Percentiles rank a stretch among this genome's conserved stretches.
Conservation (phyloP, 2,113 vertebrate genomes). For the Columbina picui region DNA sequence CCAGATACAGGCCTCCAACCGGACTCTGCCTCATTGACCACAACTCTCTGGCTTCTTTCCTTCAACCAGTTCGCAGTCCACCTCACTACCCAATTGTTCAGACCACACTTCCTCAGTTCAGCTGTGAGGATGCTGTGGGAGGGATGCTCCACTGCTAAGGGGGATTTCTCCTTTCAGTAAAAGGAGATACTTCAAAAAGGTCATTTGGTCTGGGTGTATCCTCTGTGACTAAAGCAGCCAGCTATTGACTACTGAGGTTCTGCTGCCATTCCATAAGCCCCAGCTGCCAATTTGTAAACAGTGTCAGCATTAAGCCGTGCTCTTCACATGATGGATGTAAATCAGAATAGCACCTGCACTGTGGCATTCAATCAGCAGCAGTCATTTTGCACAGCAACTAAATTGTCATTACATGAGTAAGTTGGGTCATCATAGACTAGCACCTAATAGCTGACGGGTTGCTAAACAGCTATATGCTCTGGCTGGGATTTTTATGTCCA, state of each 20-base stretch:
- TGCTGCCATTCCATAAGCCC: neutral
- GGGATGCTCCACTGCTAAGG: too few relatives aligned
- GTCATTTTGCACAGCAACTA: conserved; percentile 39
- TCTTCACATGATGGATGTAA: conserved; percentile 31
- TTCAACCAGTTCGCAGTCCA: too few relatives aligned
- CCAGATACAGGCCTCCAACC: too few relatives aligned
- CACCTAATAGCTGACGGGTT: conserved; percentile 13
- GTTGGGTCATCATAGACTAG: conserved; percentile 17
- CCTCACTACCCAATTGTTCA: too few relatives aligned
- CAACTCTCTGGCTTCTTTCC: too few relatives aligned
- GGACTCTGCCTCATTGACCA: too few relatives aligned
- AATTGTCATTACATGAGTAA: conserved; percentile 43
- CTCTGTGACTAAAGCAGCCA: neutral
- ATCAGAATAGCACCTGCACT: conserved; percentile 57
- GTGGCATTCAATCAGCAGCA: conserved; percentile 58
- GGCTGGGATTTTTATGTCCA: neutral
- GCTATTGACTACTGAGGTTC: neutral
- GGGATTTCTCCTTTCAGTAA: neutral
- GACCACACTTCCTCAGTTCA: too few relatives aligned
- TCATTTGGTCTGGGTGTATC: neutral
- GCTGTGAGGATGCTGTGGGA: too few relatives aligned
- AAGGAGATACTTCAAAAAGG: neutral
- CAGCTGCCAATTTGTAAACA: neutral
- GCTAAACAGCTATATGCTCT: neutral
- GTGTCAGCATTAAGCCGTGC: neutral